Conservation (phyloP, 2,888 invertebrate genomes). For the Luffia ferchaultella region DNA sequence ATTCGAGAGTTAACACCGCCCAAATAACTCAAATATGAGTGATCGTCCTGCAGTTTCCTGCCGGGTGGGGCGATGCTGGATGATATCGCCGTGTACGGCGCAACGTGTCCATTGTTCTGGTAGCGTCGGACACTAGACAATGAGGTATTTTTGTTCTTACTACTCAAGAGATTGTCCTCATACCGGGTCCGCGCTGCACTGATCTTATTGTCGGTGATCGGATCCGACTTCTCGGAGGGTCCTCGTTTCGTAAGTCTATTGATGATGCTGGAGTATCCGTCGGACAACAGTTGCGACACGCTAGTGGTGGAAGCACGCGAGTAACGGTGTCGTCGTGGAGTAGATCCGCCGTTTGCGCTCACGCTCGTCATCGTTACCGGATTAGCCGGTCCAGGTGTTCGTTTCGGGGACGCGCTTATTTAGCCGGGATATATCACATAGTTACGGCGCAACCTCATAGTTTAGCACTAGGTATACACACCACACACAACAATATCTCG, state of each 20-base stretch:
- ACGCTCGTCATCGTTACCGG: constrained; percentile 40
- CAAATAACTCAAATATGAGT: constrained; percentile 48
- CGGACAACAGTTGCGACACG: constrained; percentile 85
- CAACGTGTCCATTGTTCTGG: constrained; percentile 48
- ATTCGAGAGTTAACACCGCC: constrained; percentile 38
- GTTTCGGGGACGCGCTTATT: constrained; percentile 21
- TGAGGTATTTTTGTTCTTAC: constrained; percentile 32
- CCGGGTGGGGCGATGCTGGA: constrained; percentile 29
- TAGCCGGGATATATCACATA: constrained; percentile 47
- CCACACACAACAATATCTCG: constrained; percentile 26
- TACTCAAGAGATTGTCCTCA: constrained; percentile 45
- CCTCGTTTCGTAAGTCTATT: constrained; percentile 82
- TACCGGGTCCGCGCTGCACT: constrained; percentile 38
- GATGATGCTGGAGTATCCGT: constrained; percentile 86
- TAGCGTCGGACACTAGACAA: constrained; percentile 48
- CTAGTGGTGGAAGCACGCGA: constrained; percentile 80
- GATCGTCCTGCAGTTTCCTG: constrained; percentile 47
- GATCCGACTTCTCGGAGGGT: constrained; percentile 74
- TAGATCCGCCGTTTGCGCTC: constrained; percentile 43
- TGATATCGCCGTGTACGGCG: constrained; percentile 43
- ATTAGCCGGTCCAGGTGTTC: constrained; percentile 10
- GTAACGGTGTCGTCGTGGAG: constrained; percentile 74
- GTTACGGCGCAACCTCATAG: constrained; percentile 39
- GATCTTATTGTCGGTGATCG: constrained; percentile 38
- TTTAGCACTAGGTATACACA: constrained; percentile 19